Base-by-base conservation (phyloP, 2,888 invertebrate genomes). In the Tanytarsus gracilentus region DNA sequence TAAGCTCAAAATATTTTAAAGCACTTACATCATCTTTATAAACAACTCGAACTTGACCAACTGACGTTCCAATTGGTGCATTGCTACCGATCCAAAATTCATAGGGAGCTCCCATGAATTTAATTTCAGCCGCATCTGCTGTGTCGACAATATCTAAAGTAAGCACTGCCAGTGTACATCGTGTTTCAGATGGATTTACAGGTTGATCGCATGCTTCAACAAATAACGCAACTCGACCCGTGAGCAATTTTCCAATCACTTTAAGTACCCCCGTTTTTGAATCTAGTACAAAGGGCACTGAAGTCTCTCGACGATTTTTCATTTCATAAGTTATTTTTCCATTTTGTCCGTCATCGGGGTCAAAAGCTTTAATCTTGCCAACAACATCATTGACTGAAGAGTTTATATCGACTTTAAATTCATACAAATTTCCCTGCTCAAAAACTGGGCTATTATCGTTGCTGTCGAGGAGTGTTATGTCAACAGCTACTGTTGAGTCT, bases 371-470 rank as follows among this genome's bases (percentile, higher is more conserved):
- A 0, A 92, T 84, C 70, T 82, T 83, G 1, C 93, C 92, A 39
- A 91, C 80, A 25, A 81, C 76, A n/a, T 84, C 80, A 0, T 86
- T 87, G 29, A 84, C 72, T 62, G 80, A 78, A 0, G 83, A 81
- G 62, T 86, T 83, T 0, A 82, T 81, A 61, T 81, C 81, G 0
- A 88, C 79, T 52, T 78, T 75, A 67, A 92, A 88, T 67, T 88
- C 86, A 66, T 91, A 92, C 4, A 91, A 76, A 71, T 91, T 91
- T 61, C 83, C 86, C 3, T 89, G 87, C 23, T 88, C 79, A 68
- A 93, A 94, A 25, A 83, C 82, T 0, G 95, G 94, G 66, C 88
- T 88, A 67, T 94, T 93, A 69, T 95, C 94, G 69, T 95, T 95
- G 14, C 93, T 88, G 69, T 95, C 94, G 0, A 88, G 75, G 25